Evolutionary conservation across 1,140 invertebrate species (phyloP).

Genomic region (Goniozus legneri): DNA sequence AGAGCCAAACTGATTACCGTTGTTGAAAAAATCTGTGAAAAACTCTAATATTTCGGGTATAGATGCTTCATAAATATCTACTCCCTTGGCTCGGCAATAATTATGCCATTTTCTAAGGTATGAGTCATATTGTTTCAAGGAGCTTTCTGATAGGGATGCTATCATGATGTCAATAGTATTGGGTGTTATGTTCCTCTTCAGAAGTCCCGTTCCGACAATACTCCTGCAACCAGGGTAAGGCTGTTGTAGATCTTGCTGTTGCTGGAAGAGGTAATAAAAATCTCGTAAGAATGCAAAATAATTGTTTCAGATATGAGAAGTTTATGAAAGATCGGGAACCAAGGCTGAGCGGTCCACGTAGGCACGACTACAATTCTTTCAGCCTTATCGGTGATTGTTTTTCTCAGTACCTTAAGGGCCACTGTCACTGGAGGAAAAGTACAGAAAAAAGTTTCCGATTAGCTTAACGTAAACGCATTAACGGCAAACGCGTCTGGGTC

Average conservation of each 20-base stretch:
- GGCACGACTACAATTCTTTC: conserved; percentile 1
- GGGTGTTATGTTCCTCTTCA: neutral
- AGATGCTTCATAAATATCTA: conserved; percentile 3
- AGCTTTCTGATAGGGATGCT: neutral
- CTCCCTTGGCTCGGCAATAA: neutral
- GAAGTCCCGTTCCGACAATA: neutral
- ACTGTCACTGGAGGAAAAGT: neutral
- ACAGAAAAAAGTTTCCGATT: neutral
- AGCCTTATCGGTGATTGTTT: conserved; percentile 1
- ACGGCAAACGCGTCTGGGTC: neutral
- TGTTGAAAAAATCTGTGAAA: neutral
- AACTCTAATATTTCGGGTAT: neutral
- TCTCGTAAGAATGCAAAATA: neutral
- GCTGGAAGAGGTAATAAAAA: neutral
- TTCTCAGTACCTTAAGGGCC: neutral
- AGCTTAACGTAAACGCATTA: neutral
- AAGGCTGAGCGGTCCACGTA: neutral
- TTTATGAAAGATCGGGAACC: neutral
- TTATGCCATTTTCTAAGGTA: neutral
- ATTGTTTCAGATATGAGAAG: neutral
- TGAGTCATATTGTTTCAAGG: neutral
- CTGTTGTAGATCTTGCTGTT: neutral
- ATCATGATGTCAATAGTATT: neutral
- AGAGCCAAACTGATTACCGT: neutral
- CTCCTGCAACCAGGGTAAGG: neutral